These are phyloP conservation scores for Acridotheres tristis DNA, from an alignment of 2,797 vertebrate genomes.

Conservation along the genomic window DNA sequence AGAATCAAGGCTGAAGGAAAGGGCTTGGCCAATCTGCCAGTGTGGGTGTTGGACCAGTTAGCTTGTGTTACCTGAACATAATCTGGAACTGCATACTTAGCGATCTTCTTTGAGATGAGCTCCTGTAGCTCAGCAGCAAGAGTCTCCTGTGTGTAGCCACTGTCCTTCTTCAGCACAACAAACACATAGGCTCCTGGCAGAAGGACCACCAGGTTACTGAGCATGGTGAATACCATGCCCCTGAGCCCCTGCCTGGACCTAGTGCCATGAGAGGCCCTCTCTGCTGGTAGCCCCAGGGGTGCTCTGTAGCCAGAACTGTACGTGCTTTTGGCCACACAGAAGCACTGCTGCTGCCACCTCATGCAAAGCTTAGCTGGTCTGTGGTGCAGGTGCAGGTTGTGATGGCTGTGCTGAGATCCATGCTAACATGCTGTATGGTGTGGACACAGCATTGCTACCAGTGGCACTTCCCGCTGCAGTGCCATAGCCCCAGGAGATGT, in stretches of 20 bases:
- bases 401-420: not conserved
- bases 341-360: not conserved
- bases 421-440: fast-evolving
- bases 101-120: slow-evolving; percentile 61
- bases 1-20: not conserved
- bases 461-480: not conserved
- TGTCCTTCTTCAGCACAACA: slow-evolving; percentile 63
- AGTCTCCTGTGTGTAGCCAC: not conserved
- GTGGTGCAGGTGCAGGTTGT: not conserved
- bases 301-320: not conserved
- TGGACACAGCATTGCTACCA: not conserved
- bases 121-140: slow-evolving; percentile 36
- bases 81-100: slow-evolving; percentile 65
- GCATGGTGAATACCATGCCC: fast-evolving
- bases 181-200: slow-evolving; percentile 54
- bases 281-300: not conserved
- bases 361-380: not conserved
- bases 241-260: not conserved
- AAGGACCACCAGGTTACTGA: not conserved
- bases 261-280: not conserved
- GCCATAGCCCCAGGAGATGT: fast-evolving
- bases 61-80: slow-evolving; percentile 54
- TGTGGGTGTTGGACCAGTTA: not conserved
- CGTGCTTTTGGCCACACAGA: not conserved
- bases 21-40: not conserved